These are phyloP conservation scores for Ranitomeya variabilis DNA, from an alignment of 2,113 vertebrate genomes.

Conservation along the genomic window DNA sequence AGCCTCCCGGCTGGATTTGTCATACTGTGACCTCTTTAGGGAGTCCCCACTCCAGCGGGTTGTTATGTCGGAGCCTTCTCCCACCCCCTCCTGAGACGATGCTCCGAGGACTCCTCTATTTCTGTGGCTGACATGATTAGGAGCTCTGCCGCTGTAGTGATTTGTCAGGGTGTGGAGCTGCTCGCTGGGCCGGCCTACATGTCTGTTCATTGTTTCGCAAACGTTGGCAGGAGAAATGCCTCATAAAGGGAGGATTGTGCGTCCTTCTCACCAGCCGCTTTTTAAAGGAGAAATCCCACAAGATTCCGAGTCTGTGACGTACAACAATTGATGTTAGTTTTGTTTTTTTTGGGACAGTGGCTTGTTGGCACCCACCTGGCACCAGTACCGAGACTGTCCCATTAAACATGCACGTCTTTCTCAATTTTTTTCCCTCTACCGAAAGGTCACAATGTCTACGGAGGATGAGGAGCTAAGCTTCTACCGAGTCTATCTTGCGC, in stretches of 20 bases:
- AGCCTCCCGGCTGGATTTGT: neutral
- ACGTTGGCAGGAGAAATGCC: neutral
- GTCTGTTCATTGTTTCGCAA: slow-evolving; percentile 48
- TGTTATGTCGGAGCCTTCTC: neutral
- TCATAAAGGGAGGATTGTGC: slow-evolving; percentile 36
- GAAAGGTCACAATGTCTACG: no score
- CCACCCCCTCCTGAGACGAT: neutral
- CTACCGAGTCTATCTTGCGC: no score
- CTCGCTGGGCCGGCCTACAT: neutral
- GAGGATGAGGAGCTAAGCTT: no score
- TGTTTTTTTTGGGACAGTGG: no score
- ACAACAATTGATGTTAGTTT: no score
- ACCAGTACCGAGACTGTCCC: no score
- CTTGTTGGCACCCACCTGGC: no score
- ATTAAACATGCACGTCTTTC: no score
- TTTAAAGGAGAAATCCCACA: neutral
- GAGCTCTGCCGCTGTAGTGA: neutral
- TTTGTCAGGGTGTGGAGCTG: slow-evolving; percentile 7
- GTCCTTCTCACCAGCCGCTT: neutral
- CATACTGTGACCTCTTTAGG: neutral
- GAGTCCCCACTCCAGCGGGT: neutral
- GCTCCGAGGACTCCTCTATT: slow-evolving; percentile 28
- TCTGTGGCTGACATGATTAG: slow-evolving; percentile 40
- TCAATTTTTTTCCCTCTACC: no score
- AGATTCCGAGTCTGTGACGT: no score